A percentile compares a stretch with the other conserved stretches of the same genome.
These are phyloP conservation scores for Plebejus argus DNA, from an alignment of 2,888 invertebrate genomes.

Conservation along the genomic window DNA sequence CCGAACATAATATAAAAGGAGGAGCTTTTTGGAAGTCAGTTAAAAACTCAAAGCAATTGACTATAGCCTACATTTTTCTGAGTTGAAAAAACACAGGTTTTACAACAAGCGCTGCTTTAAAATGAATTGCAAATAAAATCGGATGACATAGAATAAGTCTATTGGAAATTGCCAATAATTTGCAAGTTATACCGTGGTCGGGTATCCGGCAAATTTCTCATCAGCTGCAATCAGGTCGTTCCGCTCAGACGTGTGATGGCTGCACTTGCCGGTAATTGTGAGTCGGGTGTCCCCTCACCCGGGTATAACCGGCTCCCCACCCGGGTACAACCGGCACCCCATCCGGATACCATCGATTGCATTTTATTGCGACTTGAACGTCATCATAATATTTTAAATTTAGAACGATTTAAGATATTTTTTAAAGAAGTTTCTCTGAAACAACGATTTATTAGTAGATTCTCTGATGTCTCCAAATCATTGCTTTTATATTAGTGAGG, in stretches of 20 bases:
- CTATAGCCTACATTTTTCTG: background rate
- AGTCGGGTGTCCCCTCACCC: slow-evolving; percentile 11
- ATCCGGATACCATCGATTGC: background rate
- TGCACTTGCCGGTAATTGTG: slow-evolving; percentile 44
- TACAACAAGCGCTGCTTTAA: background rate
- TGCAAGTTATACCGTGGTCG: slow-evolving; percentile 48
- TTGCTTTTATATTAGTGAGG: background rate
- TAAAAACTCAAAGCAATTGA: no score
- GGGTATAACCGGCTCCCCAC: background rate
- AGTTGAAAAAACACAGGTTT: background rate
- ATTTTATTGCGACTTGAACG: slow-evolving; percentile 6
- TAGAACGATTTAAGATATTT: background rate
- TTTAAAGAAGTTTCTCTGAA: background rate
- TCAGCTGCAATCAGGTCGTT: slow-evolving; percentile 49
- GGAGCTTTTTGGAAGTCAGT: no score
- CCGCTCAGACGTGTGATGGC: slow-evolving; percentile 49
- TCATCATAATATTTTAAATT: background rate
- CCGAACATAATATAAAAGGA: no score
- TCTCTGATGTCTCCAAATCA: background rate
- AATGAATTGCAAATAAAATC: slow-evolving; percentile 33
- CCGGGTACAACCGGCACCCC: background rate
- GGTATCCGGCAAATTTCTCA: slow-evolving; percentile 73
- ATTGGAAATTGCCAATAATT: slow-evolving; percentile 27
- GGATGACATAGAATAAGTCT: slow-evolving; percentile 30
- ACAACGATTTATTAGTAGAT: background rate